Percentiles rank a stretch among this genome's conserved stretches.
These are phyloP conservation scores for Gallirallus australis DNA, from an alignment of 2,797 vertebrate species.

Conservation along the genomic window DNA sequence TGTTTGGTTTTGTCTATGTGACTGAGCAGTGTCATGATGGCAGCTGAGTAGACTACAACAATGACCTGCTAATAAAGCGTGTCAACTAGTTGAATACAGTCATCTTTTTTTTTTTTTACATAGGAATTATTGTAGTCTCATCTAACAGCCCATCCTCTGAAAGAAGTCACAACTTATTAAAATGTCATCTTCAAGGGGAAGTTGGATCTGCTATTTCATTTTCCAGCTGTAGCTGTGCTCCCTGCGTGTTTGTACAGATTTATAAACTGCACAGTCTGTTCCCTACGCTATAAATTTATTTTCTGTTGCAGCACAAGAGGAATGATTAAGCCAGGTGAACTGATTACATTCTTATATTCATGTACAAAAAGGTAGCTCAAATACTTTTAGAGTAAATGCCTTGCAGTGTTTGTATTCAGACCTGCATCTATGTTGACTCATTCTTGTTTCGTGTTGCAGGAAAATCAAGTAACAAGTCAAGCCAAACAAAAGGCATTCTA, in stretches of 20 bases:
- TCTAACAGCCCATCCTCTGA: not conserved
- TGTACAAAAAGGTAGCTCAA: not conserved
- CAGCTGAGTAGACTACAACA: not conserved
- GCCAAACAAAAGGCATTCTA: not conserved
- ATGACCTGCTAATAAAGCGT: not conserved
- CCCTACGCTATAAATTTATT: slow-evolving; percentile 28
- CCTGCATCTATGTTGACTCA: not conserved
- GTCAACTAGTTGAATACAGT: not conserved
- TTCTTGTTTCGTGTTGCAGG: not conserved
- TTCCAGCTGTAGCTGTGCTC: not conserved
- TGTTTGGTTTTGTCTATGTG: not conserved
- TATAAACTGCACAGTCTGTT: slow-evolving; percentile 41
- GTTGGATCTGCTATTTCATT: not conserved
- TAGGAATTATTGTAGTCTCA: not conserved
- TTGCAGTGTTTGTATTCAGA: not conserved
- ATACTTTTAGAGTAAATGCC: not conserved
- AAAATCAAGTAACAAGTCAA: not conserved
- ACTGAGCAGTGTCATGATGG: not conserved
- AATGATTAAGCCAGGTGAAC: slow-evolving; percentile 20
- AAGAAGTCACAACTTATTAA: slow-evolving; percentile 55
- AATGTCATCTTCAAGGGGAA: slow-evolving; percentile 56
- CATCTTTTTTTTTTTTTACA: not conserved
- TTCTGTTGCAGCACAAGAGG: slow-evolving; percentile 1
- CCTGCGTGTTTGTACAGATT: slow-evolving; percentile 12
- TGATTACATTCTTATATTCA: not conserved